Conservation (phyloP, 2,888 invertebrate species). For the Nomada fucata region DNA sequence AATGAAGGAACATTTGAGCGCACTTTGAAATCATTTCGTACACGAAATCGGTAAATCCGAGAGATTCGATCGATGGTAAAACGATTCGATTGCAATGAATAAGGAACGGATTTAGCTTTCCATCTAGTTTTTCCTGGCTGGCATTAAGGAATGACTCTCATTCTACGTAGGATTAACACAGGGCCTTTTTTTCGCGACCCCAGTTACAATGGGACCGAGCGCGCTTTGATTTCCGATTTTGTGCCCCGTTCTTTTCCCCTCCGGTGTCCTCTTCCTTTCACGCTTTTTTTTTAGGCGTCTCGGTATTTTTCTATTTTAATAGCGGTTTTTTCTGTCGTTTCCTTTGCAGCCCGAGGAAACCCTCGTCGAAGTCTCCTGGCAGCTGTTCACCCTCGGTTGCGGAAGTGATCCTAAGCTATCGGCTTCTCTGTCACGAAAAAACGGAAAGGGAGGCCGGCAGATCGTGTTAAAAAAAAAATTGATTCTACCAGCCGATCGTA, state of each 20-base stretch:
- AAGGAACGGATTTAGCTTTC: background rate
- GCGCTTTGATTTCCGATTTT: conserved; percentile 18
- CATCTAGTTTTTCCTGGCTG: background rate
- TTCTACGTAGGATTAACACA: background rate
- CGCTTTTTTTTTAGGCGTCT: conserved; percentile 7
- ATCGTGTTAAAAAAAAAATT: conserved; percentile 31
- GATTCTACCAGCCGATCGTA: conserved; percentile 45
- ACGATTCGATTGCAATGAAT: no score
- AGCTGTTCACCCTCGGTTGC: conserved; percentile 71
- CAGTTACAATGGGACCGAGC: background rate
- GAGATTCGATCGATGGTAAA: no score
- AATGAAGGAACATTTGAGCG: no score
- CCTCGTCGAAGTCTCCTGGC: conserved; percentile 62
- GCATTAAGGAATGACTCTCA: background rate
- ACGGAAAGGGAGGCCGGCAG: conserved; percentile 33
- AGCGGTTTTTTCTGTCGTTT: conserved; percentile 69
- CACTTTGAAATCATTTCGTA: no score
- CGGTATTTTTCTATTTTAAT: background rate
- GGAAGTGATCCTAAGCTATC: conserved; percentile 70
- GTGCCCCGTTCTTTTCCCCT: background rate
- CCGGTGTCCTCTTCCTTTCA: background rate
- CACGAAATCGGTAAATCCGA: no score
- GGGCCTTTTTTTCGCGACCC: background rate
- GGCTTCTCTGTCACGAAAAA: conserved; percentile 59
- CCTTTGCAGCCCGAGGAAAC: conserved; percentile 72